phyloP scores from a whole-genome alignment of 2,888 invertebrate species.

The Cosmia pyralina region DNA sequence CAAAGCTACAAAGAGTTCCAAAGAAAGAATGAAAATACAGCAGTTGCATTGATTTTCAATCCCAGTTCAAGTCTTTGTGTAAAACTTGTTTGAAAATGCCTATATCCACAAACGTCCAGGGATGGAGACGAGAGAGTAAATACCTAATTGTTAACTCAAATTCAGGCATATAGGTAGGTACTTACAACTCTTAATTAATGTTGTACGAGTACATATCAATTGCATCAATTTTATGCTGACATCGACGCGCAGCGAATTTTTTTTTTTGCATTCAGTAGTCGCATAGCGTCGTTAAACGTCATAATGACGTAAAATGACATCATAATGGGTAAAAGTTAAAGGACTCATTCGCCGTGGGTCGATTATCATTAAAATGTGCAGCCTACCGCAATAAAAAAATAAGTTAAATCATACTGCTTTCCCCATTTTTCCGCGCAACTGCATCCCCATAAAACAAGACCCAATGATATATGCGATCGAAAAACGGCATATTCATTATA shows the following conservation, averaged over 20 bases:
- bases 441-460: conserved; percentile 32
- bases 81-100: neutral
- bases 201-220: too few relatives aligned
- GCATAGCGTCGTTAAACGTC: too few relatives aligned
- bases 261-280: too few relatives aligned
- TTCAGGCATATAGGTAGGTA: neutral
- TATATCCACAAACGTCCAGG: neutral
- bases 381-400: neutral
- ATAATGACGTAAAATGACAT: too few relatives aligned
- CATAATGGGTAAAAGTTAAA: too few relatives aligned
- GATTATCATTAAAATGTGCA: too few relatives aligned
- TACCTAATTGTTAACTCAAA: neutral
- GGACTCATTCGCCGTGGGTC: too few relatives aligned
- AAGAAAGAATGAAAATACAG: neutral
- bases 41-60: neutral
- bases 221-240: too few relatives aligned
- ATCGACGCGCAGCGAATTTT: too few relatives aligned
- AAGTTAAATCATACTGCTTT: neutral
- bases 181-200: neutral
- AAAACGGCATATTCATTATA: conserved; percentile 68
- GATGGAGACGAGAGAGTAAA: neutral
- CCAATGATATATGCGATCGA: conserved; percentile 54
- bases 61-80: neutral
- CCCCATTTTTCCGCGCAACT: conserved; percentile 1
- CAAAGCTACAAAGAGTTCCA: neutral